Conservation (phyloP, 2,888 invertebrate genomes). For the Agriotes lineatus region DNA sequence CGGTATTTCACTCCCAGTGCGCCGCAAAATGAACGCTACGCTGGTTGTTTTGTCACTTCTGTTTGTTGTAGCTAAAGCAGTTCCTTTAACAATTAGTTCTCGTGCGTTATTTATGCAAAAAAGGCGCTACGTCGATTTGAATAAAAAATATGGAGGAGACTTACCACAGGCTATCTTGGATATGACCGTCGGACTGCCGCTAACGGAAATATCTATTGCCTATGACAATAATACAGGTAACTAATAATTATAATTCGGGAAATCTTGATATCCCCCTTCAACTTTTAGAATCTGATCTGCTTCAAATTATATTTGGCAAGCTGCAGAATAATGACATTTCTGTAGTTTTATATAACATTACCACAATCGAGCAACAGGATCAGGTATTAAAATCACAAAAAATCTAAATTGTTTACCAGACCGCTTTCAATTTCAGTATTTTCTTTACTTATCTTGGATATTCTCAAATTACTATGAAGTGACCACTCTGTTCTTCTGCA, state of each 20-base stretch:
- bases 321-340: conserved; percentile 55
- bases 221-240: conserved; percentile 61
- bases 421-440: conserved; percentile 67
- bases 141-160: conserved; percentile 58
- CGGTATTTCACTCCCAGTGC: neutral
- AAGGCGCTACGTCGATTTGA: too few species aligned
- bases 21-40: neutral
- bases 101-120: neutral
- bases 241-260: neutral
- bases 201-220: conserved; percentile 57
- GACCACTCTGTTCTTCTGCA: conserved; percentile 70
- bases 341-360: conserved; percentile 59
- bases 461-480: conserved; percentile 68
- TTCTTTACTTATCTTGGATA: conserved; percentile 67
- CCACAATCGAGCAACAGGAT: conserved; percentile 57
- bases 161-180: conserved; percentile 60
- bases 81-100: neutral
- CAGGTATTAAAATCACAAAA: conserved; percentile 49
- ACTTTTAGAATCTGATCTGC: conserved; percentile 56
- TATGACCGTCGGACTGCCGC: conserved; percentile 59
- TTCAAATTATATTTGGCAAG: conserved; percentile 51
- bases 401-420: neutral
- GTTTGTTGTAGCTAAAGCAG: neutral
- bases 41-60: neutral
- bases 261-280: neutral